Evolutionary conservation across 2,113 vertebrate species (phyloP).

Genomic region (Cochlearius cochlearius): DNA sequence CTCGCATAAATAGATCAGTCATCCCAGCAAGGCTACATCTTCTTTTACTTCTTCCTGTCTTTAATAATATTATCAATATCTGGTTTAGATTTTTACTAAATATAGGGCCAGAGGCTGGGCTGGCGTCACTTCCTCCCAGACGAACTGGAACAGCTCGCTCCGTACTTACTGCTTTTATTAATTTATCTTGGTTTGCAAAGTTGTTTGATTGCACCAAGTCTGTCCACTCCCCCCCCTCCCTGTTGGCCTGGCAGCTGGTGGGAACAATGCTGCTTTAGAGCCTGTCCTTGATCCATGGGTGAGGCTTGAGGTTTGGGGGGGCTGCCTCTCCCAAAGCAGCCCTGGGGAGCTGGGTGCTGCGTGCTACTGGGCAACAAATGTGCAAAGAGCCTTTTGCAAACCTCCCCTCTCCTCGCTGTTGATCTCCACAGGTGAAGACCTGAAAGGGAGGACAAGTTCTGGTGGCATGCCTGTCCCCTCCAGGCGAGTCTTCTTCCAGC

Average conservation of each 20-base stretch:
- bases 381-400: not conserved
- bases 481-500: not conserved
- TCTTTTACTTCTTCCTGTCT: slow-evolving; percentile 62
- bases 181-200: slow-evolving; percentile 16
- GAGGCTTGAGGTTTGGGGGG: not conserved
- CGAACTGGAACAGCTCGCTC: not conserved
- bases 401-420: not conserved
- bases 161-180: not conserved
- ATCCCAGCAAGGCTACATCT: not conserved
- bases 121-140: slow-evolving; percentile 31
- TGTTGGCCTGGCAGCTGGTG: not conserved
- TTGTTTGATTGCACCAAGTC: not conserved
- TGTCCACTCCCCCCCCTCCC: not conserved
- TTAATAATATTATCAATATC: slow-evolving; percentile 67
- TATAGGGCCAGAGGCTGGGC: slow-evolving; percentile 42
- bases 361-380: not conserved
- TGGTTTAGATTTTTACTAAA: slow-evolving; percentile 72
- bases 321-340: not conserved
- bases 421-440: not conserved
- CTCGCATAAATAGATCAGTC: slow-evolving; percentile 24
- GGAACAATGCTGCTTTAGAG: not conserved
- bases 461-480: not conserved
- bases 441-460: not conserved
- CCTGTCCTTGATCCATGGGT: not conserved
- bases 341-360: accelerated